These are phyloP conservation scores for Papio anubis DNA, from an alignment of 2,113 vertebrate species.

Conservation along the genomic window DNA sequence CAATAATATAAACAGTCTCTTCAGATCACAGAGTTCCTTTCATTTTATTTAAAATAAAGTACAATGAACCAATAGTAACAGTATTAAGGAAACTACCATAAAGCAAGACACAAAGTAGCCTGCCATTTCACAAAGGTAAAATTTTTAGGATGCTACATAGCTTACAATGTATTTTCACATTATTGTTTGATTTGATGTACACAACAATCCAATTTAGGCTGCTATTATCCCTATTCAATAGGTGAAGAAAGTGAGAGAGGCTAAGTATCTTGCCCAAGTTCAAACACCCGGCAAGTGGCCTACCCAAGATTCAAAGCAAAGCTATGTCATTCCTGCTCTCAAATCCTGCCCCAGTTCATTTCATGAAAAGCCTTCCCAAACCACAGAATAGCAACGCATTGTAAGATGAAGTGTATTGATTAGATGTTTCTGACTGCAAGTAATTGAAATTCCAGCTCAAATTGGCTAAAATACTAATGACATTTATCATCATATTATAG, in stretches of 20 bases:
- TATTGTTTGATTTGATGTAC: neutral
- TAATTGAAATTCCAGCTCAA: constrained; percentile 23
- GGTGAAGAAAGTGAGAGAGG: neutral
- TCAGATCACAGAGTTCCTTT: neutral
- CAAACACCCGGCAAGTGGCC: neutral
- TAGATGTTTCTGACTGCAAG: neutral
- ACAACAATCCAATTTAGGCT: neutral
- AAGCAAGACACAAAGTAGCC: neutral
- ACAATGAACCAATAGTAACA: neutral
- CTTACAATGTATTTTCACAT: neutral
- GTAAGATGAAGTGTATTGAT: neutral
- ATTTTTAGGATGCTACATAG: neutral
- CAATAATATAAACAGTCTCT: neutral
- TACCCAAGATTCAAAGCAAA: neutral
- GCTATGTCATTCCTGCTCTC: neutral
- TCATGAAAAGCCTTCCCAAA: neutral
- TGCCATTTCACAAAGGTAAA: neutral
- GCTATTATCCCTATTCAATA: neutral
- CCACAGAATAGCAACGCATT: neutral
- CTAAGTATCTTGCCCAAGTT: neutral
- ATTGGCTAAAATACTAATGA: constrained; percentile 11
- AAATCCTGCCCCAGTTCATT: neutral
- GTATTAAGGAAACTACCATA: neutral
- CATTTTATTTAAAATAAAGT: neutral
- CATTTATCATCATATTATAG: neutral